phyloP scores from a whole-genome alignment of 2,888 invertebrate species.

The Oligia latruncula region DNA sequence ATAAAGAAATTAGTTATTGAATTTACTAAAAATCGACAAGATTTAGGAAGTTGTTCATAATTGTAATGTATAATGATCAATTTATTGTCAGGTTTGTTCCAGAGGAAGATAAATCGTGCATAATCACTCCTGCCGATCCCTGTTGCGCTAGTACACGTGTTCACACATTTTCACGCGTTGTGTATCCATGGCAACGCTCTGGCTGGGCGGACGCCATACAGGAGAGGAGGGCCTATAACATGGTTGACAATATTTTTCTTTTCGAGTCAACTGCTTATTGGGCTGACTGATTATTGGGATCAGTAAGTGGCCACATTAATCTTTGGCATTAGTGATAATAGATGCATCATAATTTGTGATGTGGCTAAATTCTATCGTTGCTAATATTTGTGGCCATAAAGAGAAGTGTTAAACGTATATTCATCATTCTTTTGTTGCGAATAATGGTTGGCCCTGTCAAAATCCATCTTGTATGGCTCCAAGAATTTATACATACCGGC shows the following conservation, averaged over 20 bases:
- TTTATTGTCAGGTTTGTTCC: not conserved
- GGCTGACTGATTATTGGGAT: too few relatives aligned
- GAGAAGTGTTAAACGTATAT: not conserved
- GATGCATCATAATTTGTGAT: not conserved
- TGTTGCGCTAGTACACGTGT: not conserved
- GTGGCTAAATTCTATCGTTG: not conserved
- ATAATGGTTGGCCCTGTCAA: not conserved
- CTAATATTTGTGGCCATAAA: not conserved
- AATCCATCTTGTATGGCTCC: not conserved
- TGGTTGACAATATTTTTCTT: too few relatives aligned
- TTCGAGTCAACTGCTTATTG: too few relatives aligned
- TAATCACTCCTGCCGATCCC: not conserved
- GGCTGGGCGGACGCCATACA: too few relatives aligned
- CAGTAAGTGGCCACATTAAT: not conserved
- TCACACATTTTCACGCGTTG: not conserved
- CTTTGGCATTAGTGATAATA: not conserved
- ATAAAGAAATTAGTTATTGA: not conserved
- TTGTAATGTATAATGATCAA: not conserved
- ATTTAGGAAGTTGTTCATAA: not conserved
- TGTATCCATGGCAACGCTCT: too few relatives aligned
- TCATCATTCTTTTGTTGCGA: not conserved
- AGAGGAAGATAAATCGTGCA: too few relatives aligned
- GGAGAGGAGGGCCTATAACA: too few relatives aligned
- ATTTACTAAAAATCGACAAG: not conserved
- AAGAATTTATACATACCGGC: not conserved